Conservation (phyloP, 2,113 vertebrate genomes). For the Naja naja region DNA sequence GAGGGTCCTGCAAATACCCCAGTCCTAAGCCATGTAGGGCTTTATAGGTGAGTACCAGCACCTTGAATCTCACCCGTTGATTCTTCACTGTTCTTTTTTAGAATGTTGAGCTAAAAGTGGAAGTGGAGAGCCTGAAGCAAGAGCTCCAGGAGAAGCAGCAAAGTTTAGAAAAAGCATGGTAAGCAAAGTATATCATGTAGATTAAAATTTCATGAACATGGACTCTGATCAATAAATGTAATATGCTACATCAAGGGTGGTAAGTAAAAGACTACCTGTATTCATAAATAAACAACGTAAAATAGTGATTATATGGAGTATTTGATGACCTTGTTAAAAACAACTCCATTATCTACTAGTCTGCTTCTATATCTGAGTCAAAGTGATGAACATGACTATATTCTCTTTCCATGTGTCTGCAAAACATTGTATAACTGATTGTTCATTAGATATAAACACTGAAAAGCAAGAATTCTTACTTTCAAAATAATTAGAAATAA, state of each 20-base stretch:
- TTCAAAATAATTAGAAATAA: no score
- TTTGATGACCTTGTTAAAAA: not conserved
- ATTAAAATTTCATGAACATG: not conserved
- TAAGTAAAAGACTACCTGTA: not conserved
- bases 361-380: not conserved
- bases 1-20: no score
- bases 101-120: constrained; percentile 95
- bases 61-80: no score
- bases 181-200: constrained; percentile 54
- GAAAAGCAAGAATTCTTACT: no score
- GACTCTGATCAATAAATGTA: not conserved
- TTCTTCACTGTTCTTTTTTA: constrained; percentile 52
- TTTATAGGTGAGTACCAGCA: no score
- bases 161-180: constrained; percentile 81
- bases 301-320: not conserved
- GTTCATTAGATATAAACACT: no score
- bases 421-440: not conserved
- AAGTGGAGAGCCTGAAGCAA: constrained; percentile 91
- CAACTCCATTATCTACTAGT: not conserved
- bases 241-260: not conserved
- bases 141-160: constrained; percentile 88
- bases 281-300: not conserved
- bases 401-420: not conserved
- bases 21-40: no score
- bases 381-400: not conserved